Conservation (phyloP, 1,140 invertebrate genomes). For the Phenacoccus solenopsis region DNA sequence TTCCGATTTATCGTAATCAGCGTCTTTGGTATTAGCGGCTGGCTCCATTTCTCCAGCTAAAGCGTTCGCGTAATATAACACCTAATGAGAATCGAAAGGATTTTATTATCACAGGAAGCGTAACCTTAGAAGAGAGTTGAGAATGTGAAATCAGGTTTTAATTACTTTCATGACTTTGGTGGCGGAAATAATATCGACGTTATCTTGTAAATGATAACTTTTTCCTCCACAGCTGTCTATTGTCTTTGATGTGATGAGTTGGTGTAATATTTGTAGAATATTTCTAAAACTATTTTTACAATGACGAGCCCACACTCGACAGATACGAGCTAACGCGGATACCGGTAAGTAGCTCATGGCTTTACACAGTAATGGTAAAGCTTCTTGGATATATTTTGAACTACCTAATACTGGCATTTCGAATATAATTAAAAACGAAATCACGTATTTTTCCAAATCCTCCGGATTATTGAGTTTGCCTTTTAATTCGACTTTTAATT, state of each 20-base stretch:
- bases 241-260: conserved; percentile 68
- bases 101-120: not conserved
- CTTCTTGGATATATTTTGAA: conserved; percentile 24
- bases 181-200: conserved; percentile 60
- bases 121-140: not conserved
- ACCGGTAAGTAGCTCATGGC: conserved; percentile 58
- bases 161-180: conserved; percentile 68
- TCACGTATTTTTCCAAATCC: conserved; percentile 6
- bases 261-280: conserved; percentile 69
- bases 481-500: not conserved
- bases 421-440: conserved; percentile 41
- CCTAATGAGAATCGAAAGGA: conserved; percentile 38
- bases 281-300: conserved; percentile 52
- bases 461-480: conserved; percentile 1
- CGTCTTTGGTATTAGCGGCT: conserved; percentile 43
- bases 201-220: conserved; percentile 69
- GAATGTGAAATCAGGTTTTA: not conserved
- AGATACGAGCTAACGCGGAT: conserved; percentile 64
- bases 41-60: conserved; percentile 66
- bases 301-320: conserved; percentile 60
- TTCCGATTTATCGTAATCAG: conserved; percentile 26
- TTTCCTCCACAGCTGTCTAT: conserved; percentile 59
- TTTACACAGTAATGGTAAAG: conserved; percentile 50
- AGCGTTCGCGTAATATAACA: conserved; percentile 82
- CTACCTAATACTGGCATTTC: conserved; percentile 68